Base-by-base conservation (phyloP, 1,140 invertebrate species). In the Megalopta genalis region DNA sequence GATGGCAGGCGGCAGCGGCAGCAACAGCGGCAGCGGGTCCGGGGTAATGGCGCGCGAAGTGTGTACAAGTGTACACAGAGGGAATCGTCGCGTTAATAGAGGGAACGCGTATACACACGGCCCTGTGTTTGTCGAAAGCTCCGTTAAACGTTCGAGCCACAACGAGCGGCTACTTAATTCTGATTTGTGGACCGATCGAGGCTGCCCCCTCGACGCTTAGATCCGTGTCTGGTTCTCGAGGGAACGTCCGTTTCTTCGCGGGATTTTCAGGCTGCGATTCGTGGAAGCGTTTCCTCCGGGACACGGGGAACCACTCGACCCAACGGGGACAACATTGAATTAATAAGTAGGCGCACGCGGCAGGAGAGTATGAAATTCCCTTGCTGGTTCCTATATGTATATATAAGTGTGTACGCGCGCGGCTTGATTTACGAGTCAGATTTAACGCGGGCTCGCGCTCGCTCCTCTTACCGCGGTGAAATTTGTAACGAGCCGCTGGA, bases 81-180 rank as follows among this genome's bases (percentile, higher is more conserved):
- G 12, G 73, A 60, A 68, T 62, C 27, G 37, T 6, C 57, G 39
- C 42, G 57, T 62, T 70, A n/a, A 37, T 49, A 62, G n/a, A 71
- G 46, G 12, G 52, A 23, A 46, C 10, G 6, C 21, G 32, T 23
- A n/a, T n/a, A n/a, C 21, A n/a, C 23, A 37, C 69, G 39, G 32
- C 64, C 46, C 68, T 9, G 63, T 78, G 69, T 72, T 78, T 72
- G 76, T 42, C 42, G 68, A 78, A 71, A 78, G 59, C 76, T 65
- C 76, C 68, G 76, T 78, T 72, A 78, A 78, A 72, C 69, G 68
- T 71, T 72, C 7, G 21, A 57, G 23, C 5, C 52, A 71, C 68
- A 62, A 16, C 25, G 37, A 65, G n/a, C 7, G 21, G 69, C 37
- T 78, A 65, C 25, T 46, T 64, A 25, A 52, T 27, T 62, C 8